These are phyloP conservation scores for Drosophila serrata DNA, from an alignment of 1,140 invertebrate genomes.

Conservation along the genomic window DNA sequence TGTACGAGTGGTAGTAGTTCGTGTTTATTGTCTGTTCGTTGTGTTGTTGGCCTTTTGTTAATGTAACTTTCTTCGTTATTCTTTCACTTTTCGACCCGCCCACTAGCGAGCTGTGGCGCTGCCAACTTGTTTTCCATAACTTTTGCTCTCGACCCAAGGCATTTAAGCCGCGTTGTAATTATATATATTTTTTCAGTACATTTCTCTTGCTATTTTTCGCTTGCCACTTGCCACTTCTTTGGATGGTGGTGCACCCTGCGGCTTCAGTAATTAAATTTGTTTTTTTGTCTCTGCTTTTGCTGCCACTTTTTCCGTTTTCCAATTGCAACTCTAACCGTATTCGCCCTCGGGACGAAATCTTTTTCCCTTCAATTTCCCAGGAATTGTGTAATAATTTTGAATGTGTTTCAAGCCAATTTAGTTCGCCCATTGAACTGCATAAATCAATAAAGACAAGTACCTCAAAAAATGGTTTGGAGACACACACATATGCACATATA, in stretches of 20 bases:
- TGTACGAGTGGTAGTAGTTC: slow-evolving; percentile 24
- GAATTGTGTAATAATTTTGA: slow-evolving; percentile 32
- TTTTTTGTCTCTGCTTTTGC: slow-evolving; percentile 33
- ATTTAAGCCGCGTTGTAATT: slow-evolving; percentile 75
- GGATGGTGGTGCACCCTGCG: slow-evolving; percentile 33
- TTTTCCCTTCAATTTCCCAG: slow-evolving; percentile 12
- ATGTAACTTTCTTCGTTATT: slow-evolving; percentile 77
- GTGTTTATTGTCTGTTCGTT: slow-evolving; percentile 27
- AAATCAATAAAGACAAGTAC: slow-evolving; percentile 63
- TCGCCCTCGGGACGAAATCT: not conserved
- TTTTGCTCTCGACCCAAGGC: slow-evolving; percentile 69
- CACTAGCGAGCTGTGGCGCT: slow-evolving; percentile 37
- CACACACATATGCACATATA: not conserved
- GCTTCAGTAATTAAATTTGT: slow-evolving; percentile 69
- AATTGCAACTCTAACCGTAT: slow-evolving; percentile 8
- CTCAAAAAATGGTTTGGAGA: slow-evolving; percentile 16
- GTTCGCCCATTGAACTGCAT: slow-evolving; percentile 43
- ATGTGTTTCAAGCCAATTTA: slow-evolving; percentile 37
- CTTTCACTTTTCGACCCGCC: slow-evolving; percentile 65
- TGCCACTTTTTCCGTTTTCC: slow-evolving; percentile 17
- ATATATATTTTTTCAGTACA: slow-evolving; percentile 63
- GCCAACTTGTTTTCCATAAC: slow-evolving; percentile 66
- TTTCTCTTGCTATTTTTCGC: slow-evolving; percentile 31
- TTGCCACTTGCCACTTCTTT: slow-evolving; percentile 27
- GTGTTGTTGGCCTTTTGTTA: slow-evolving; percentile 52